These are phyloP conservation scores for Sebastes miniatus DNA, from an alignment of 2,797 vertebrate genomes.

Conservation along the genomic window DNA sequence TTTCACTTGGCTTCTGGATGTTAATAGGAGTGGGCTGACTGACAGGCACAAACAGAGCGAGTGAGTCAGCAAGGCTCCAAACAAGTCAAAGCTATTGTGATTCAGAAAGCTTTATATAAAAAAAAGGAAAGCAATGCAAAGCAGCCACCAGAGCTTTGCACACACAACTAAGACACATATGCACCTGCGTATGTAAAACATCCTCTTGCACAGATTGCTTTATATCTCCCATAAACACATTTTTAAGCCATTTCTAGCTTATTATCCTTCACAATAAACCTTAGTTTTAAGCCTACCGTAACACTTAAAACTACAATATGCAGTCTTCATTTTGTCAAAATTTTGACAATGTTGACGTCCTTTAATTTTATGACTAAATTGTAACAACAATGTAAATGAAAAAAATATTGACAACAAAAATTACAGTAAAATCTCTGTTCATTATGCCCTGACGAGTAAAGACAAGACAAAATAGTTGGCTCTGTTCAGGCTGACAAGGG, in stretches of 20 bases:
- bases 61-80: slow-evolving; percentile 56
- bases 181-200: not conserved
- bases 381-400: no score
- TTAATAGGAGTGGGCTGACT: slow-evolving; percentile 60
- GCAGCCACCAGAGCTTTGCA: not conserved
- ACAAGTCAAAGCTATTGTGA: slow-evolving; percentile 56
- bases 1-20: slow-evolving; percentile 48
- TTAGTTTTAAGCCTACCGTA: not conserved
- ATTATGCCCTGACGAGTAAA: fast-evolving
- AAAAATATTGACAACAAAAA: no score
- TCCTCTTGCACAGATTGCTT: not conserved
- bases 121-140: slow-evolving; percentile 16
- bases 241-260: not conserved
- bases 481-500: no score
- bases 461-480: no score
- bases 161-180: not conserved
- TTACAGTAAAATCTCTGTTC: no score
- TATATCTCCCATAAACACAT: not conserved
- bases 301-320: not conserved
- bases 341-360: no score
- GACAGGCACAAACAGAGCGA: slow-evolving; percentile 46
- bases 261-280: not conserved
- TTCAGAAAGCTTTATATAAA: slow-evolving; percentile 22
- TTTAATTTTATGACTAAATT: no score
- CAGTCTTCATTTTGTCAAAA: not conserved